phyloP scores from a whole-genome alignment of 2,797 vertebrate genomes.

The Rhinophrynus dorsalis region DNA sequence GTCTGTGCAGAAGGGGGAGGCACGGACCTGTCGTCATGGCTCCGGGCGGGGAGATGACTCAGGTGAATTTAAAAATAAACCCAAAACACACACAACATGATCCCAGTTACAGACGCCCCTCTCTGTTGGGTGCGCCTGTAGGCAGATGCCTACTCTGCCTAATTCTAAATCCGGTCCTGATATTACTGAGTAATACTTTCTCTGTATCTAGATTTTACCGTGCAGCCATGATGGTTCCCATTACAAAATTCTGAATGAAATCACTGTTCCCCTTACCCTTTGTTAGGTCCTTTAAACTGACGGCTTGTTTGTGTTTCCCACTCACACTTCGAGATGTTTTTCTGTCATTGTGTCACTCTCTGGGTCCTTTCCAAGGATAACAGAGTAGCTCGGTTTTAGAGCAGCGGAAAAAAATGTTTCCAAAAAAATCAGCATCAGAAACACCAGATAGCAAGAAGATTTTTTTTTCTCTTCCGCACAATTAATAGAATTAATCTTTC shows the following conservation, averaged over 20 bases:
- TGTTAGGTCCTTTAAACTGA: not conserved
- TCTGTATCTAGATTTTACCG: too few species aligned
- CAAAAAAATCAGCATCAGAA: not conserved
- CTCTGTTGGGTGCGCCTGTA: too few species aligned
- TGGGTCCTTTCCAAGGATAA: conserved; percentile 9
- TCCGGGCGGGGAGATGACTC: too few species aligned
- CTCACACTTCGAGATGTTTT: not conserved
- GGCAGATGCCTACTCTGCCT: too few species aligned
- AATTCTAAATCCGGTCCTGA: too few species aligned
- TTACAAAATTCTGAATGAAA: not conserved
- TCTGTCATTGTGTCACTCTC: conserved; percentile 14
- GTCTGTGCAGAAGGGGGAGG: too few species aligned
- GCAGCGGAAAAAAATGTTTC: not conserved
- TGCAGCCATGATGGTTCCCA: not conserved
- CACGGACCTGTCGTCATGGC: too few species aligned
- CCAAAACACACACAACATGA: too few species aligned
- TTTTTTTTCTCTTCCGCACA: not conserved
- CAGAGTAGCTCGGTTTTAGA: not conserved
- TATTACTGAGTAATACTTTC: too few species aligned
- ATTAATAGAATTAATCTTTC: conserved; percentile 22
- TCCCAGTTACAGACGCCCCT: too few species aligned
- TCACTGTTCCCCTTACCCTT: not conserved
- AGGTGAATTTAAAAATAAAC: too few species aligned
- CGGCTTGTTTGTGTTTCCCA: not conserved
- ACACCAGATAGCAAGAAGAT: not conserved